Base-by-base conservation (phyloP, 2,888 invertebrate species). In the Neoascia interrupta region DNA sequence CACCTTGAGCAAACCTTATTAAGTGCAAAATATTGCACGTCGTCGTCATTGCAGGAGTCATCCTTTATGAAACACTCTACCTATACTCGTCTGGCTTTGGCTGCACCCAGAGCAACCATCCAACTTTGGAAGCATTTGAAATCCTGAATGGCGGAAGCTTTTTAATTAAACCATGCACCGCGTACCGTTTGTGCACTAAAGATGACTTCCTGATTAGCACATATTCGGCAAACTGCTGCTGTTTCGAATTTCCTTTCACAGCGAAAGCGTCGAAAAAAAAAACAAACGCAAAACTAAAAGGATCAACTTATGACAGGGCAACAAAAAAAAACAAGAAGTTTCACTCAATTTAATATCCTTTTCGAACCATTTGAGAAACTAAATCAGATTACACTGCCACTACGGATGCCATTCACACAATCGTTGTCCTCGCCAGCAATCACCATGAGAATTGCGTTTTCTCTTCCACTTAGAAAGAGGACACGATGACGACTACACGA, bases 1-100 rank as follows among this genome's bases (percentile, higher is more conserved):
- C 53, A 64, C 64, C 76, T 76, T 76, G 26, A 76, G 53, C 36
- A 64, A 64, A 64, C 64, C 70, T 76, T 64, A 72, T 76, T 72
- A 66, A 64, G 53, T 53, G 64, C 45, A 64, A 58, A 76, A 47
- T 58, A 53, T 64, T 41, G 53, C 53, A 64, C 34, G 26, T n/a
- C 43, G 49, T 1, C 53, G 26, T 2, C 13, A 39, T 39, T 5
- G 43, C 2, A 10, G 47, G 43, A 23, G 45, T 36, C 6, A 43
- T 19, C 23, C 39, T 47, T 66, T 47, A 49, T 5, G 18, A 31
- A 13, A 1, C 16, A 5, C 58, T 11, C 8, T 6, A 5, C 45
- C 34, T 10, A 26, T 10, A 11, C 21, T 10, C 18, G 13, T 6
- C 18, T 10, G 19, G 43, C 15, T 15, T 34, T 18, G 26, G 36